Evolutionary conservation across 1,140 invertebrate genomes (phyloP).

Genomic region (Orchestia grillus): DNA sequence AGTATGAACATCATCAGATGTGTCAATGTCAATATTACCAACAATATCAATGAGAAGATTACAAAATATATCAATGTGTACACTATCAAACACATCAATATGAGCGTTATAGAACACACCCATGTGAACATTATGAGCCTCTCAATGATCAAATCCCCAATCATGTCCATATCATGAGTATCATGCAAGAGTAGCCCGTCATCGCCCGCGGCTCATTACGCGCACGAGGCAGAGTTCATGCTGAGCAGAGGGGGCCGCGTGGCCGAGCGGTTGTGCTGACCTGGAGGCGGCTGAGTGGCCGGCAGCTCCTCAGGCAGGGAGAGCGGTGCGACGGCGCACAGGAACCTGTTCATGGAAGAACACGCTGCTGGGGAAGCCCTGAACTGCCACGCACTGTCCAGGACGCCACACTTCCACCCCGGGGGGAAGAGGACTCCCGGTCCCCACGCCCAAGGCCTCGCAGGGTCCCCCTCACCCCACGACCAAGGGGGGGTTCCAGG

Average conservation of each 20-base stretch:
- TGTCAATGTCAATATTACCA: too few species aligned
- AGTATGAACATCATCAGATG: too few species aligned
- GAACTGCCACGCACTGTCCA: conserved; percentile 5
- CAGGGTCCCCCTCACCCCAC: background rate
- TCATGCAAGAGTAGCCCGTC: background rate
- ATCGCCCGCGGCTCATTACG: too few species aligned
- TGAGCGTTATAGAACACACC: too few species aligned
- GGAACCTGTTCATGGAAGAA: conserved; percentile 9
- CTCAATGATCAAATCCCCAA: too few species aligned
- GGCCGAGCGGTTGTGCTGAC: too few species aligned
- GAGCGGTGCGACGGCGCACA: background rate
- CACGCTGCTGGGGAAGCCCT: conserved; percentile 17
- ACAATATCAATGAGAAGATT: too few species aligned
- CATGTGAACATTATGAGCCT: too few species aligned
- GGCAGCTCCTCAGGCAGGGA: background rate
- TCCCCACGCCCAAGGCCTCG: background rate
- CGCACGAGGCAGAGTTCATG: too few species aligned
- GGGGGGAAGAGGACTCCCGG: background rate
- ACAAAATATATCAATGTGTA: too few species aligned
- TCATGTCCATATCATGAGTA: background rate
- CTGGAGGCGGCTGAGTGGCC: background rate
- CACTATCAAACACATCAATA: too few species aligned
- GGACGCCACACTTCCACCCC: background rate
- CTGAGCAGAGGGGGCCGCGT: too few species aligned
- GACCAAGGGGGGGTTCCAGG: background rate